These are phyloP conservation scores for Druon quercuslanigerum DNA, from an alignment of 1,140 invertebrate species.

Conservation along the genomic window DNA sequence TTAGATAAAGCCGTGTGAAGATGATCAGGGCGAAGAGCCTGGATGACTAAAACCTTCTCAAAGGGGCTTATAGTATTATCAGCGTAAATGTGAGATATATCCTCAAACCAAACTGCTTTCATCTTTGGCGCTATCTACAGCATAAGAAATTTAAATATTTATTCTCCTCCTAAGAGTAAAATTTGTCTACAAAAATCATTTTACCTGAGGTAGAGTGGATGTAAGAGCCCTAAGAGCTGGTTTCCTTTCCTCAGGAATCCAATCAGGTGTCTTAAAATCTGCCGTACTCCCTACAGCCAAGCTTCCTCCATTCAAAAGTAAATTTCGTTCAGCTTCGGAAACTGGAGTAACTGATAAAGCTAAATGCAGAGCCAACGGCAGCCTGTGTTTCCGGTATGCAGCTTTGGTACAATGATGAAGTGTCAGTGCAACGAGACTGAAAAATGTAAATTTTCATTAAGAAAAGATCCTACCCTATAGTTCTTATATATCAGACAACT, in stretches of 20 bases:
- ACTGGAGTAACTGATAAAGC: slow-evolving; percentile 65
- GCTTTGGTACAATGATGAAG: slow-evolving; percentile 68
- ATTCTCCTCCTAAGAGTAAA: background rate
- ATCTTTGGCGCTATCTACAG: slow-evolving; percentile 67
- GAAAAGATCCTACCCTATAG: background rate
- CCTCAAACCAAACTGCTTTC: slow-evolving; percentile 66
- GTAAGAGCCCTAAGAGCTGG: slow-evolving; percentile 58
- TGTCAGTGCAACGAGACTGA: slow-evolving; percentile 64
- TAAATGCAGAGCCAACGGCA: slow-evolving; percentile 66
- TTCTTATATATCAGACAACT: slow-evolving; percentile 12
- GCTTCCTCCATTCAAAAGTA: slow-evolving; percentile 59
- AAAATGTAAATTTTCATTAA: slow-evolving; percentile 30
- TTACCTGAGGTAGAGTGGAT: slow-evolving; percentile 59
- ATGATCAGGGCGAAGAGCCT: slow-evolving; percentile 89
- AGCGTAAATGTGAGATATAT: slow-evolving; percentile 70
- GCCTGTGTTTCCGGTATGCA: slow-evolving; percentile 67
- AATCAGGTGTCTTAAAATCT: slow-evolving; percentile 62
- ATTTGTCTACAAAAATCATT: background rate
- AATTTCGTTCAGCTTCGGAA: slow-evolving; percentile 62
- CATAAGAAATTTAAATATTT: background rate
- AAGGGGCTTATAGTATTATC: slow-evolving; percentile 82
- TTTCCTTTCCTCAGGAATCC: slow-evolving; percentile 66
- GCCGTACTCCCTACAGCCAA: slow-evolving; percentile 50
- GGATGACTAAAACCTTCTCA: slow-evolving; percentile 88
- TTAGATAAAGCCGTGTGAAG: slow-evolving; percentile 83